Evolutionary conservation across 1,140 invertebrate species (phyloP).

Genomic region (Wiebesia pumilae): DNA sequence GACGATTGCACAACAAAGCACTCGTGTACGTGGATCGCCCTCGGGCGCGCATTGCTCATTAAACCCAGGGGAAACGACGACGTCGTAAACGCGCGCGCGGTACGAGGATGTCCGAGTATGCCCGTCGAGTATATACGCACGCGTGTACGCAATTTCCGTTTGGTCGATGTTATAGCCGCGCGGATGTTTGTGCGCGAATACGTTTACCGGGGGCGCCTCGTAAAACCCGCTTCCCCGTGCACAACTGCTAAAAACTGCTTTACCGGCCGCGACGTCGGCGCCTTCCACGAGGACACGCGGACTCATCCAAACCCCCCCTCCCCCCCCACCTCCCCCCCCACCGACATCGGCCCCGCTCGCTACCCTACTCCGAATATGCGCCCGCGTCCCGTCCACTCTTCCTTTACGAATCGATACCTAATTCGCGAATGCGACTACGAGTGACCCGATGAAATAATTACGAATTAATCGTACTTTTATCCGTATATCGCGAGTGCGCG

Average conservation of each 20-base stretch:
- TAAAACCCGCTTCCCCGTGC: conserved; percentile 62
- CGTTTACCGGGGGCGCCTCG: conserved; percentile 61
- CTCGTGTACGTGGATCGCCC: neutral
- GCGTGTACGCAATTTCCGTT: conserved; percentile 67
- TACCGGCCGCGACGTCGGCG: neutral
- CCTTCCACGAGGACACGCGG: no score
- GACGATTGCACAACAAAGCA: neutral
- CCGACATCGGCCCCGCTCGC: neutral
- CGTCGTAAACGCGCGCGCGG: conserved; percentile 62
- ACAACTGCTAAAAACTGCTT: conserved; percentile 66
- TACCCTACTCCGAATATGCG: no score
- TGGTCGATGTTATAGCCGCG: conserved; percentile 63
- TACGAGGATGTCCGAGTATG: no score
- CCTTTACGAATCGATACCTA: no score
- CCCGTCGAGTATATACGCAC: neutral
- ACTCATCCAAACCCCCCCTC: no score
- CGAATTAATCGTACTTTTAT: no score
- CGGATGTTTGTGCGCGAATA: conserved; percentile 61
- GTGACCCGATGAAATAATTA: no score
- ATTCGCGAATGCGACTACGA: no score
- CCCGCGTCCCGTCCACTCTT: no score
- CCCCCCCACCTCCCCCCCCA: neutral
- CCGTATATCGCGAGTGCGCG: no score
- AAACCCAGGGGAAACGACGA: conserved; percentile 61
- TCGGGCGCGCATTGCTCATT: conserved; percentile 60